Evolutionary conservation across 2,797 vertebrate species (phyloP).

Genomic region (Acrossocheilus wenchowensis): DNA sequence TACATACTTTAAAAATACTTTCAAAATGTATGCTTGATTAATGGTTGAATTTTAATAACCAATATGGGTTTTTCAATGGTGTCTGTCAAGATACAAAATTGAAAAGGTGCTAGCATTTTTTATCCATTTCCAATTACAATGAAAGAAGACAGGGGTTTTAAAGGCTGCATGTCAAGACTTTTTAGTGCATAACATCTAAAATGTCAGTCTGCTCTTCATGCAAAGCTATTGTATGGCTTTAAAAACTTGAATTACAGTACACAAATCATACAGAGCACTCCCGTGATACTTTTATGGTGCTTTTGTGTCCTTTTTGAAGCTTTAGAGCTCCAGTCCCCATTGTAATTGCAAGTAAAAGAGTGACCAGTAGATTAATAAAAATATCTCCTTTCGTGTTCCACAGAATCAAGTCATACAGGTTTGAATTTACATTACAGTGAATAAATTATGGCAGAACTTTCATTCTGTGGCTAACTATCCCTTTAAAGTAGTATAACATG

Average conservation of each 20-base stretch:
- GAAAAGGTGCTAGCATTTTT: neutral
- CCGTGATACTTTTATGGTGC: neutral
- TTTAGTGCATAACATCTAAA: neutral
- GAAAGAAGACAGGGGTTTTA: neutral
- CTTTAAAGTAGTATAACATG: neutral
- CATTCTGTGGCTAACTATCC: neutral
- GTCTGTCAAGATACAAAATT: neutral
- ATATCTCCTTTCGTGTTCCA: neutral
- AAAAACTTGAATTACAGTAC: neutral
- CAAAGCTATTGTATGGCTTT: neutral
- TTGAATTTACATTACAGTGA: neutral
- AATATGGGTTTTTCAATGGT: neutral
- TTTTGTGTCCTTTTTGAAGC: neutral
- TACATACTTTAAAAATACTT: neutral
- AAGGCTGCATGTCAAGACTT: neutral
- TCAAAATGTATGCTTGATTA: neutral
- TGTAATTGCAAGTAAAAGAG: neutral
- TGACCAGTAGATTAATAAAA: neutral
- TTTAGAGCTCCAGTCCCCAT: neutral
- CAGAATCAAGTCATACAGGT: neutral
- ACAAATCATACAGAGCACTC: neutral
- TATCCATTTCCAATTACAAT: neutral
- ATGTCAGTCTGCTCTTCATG: neutral
- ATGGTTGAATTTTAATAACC: neutral
- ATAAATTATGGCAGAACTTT: neutral